Evolutionary conservation across 2,888 invertebrate genomes (phyloP).

Genomic region (Drosophila mettleri): DNA sequence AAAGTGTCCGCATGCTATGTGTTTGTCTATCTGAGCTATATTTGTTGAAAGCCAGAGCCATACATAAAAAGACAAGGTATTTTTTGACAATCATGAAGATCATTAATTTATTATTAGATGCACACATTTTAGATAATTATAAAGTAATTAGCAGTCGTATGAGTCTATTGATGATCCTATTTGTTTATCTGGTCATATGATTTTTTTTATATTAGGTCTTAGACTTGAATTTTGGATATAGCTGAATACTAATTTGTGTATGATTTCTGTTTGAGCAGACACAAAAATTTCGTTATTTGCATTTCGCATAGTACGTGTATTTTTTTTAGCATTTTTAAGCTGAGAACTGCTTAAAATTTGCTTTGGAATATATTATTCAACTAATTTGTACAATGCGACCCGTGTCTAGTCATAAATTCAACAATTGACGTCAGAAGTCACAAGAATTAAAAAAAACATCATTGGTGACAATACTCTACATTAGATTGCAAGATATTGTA

Average conservation of each 20-base stretch:
- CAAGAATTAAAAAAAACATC: not conserved
- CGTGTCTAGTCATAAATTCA: not conserved
- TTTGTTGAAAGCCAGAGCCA: not conserved
- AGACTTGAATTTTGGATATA: not conserved
- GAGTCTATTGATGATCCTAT: not conserved
- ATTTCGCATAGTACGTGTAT: not conserved
- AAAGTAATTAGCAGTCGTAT: not conserved
- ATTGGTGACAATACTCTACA: constrained; percentile 2
- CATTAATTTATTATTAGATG: not conserved
- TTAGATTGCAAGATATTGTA: not conserved
- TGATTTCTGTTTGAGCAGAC: not conserved
- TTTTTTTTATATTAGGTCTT: not conserved
- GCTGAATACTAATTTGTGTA: not conserved
- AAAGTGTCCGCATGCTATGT: not conserved
- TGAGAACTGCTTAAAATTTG: not conserved
- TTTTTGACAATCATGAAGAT: not conserved
- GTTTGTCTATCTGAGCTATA: not conserved
- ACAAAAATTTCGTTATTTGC: not conserved
- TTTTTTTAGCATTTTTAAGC: no score
- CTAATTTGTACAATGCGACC: not conserved
- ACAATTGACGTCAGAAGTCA: constrained; percentile 11
- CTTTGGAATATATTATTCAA: not conserved
- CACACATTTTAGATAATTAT: not conserved
- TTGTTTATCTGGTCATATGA: not conserved
- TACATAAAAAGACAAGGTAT: not conserved